phyloP scores from a whole-genome alignment of 2,888 invertebrate genomes.

The Oxystoma pomonae region DNA sequence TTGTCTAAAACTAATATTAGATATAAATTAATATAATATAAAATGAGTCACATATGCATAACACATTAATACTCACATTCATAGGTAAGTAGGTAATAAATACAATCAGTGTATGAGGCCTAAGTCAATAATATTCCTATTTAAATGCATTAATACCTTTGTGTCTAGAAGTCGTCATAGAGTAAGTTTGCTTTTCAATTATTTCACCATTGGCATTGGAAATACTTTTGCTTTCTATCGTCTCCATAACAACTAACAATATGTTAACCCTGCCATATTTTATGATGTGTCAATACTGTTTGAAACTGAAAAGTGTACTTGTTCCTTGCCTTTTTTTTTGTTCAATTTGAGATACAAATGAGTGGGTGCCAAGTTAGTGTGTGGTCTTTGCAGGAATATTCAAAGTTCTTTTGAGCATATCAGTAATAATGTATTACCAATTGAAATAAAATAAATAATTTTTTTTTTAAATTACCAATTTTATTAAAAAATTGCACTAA shows the following conservation, averaged over 20 bases:
- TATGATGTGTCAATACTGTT: not conserved
- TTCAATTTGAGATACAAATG: not conserved
- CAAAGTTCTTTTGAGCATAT: not conserved
- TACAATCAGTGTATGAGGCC: too few species aligned
- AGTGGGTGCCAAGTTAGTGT: not conserved
- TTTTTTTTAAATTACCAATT: too few species aligned
- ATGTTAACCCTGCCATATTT: not conserved
- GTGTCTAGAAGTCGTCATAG: not conserved
- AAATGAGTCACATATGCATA: too few species aligned
- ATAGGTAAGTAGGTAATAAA: too few species aligned
- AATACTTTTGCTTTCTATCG: not conserved
- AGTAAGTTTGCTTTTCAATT: not conserved
- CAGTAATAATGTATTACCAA: too few species aligned
- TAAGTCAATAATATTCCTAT: not conserved
- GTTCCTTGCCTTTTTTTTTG: not conserved
- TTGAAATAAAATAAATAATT: too few species aligned
- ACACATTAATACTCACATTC: too few species aligned
- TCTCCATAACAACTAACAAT: not conserved
- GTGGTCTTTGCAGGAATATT: not conserved
- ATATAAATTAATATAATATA: too few species aligned
- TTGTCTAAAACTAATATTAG: too few species aligned
- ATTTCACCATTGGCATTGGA: not conserved
- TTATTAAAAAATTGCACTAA: too few species aligned
- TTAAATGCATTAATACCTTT: not conserved
- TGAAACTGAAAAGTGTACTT: not conserved